These are phyloP conservation scores for Tiphia femorata DNA, from an alignment of 2,888 invertebrate species.

Conservation along the genomic window DNA sequence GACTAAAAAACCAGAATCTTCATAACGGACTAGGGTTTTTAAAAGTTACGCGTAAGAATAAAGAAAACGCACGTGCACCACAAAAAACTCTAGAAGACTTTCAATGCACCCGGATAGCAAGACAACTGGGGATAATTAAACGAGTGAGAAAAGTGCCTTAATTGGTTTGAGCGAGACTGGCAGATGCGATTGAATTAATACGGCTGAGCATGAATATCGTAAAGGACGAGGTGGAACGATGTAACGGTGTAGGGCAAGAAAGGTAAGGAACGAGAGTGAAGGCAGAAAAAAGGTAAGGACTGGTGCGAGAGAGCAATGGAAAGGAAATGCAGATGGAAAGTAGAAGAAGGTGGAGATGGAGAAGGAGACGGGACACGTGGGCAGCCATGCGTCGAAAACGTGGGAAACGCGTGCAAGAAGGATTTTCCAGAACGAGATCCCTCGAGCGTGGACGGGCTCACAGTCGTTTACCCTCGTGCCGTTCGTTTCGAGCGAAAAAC, in stretches of 20 bases:
- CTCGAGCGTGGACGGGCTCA: slow-evolving; percentile 30
- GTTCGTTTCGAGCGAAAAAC: slow-evolving; percentile 10
- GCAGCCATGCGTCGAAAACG: slow-evolving; percentile 55
- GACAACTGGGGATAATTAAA: too few relatives aligned
- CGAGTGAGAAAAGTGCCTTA: too few relatives aligned
- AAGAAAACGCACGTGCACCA: too few relatives aligned
- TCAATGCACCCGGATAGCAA: too few relatives aligned
- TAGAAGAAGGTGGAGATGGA: slow-evolving; percentile 13
- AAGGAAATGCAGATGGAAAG: slow-evolving; percentile 7
- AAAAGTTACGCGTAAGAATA: too few relatives aligned
- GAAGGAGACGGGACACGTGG: slow-evolving; percentile 18
- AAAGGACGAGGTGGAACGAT: not conserved
- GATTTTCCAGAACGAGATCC: slow-evolving; percentile 37
- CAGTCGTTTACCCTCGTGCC: slow-evolving; percentile 31
- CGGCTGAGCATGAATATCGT: too few relatives aligned
- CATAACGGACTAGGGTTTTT: too few relatives aligned
- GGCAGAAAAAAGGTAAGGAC: slow-evolving; percentile 13
- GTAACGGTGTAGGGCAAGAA: too few relatives aligned
- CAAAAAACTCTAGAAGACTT: too few relatives aligned
- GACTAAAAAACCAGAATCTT: too few relatives aligned
- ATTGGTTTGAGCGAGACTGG: too few relatives aligned
- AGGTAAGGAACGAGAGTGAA: not conserved
- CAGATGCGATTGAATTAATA: too few relatives aligned
- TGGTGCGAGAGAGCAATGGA: slow-evolving; percentile 15
- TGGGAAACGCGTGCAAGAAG: slow-evolving; percentile 41